phyloP scores from a whole-genome alignment of 2,113 vertebrate genomes.

The Epinephelus fuscoguttatus region DNA sequence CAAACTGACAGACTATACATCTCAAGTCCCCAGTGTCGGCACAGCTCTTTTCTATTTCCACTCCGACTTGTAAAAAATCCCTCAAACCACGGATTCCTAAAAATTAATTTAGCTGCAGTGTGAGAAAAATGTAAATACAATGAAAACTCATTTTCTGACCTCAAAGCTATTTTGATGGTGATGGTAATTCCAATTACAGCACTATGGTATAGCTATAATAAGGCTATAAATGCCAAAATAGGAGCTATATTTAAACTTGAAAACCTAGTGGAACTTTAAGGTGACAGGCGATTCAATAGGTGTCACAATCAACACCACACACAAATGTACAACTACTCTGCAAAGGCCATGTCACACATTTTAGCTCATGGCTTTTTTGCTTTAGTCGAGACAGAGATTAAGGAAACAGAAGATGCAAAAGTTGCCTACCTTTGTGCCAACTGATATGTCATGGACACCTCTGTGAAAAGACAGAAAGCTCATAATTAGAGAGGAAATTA shows the following conservation, averaged over 20 bases:
- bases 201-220: background rate
- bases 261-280: background rate
- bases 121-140: background rate
- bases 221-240: background rate
- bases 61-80: background rate
- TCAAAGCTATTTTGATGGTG: background rate
- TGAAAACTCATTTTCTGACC: background rate
- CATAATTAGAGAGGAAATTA: constrained; percentile 33
- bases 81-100: background rate
- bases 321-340: background rate
- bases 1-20: constrained; percentile 19
- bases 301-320: background rate
- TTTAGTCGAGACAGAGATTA: background rate
- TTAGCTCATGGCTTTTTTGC: background rate
- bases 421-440: constrained; percentile 97
- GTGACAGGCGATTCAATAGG: background rate
- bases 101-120: background rate
- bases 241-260: background rate
- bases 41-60: constrained; percentile 32
- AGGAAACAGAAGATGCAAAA: background rate
- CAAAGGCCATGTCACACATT: background rate
- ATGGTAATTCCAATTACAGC: background rate
- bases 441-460: constrained; percentile 99
- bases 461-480: constrained; percentile 79
- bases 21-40: background rate